Evolutionary conservation across 2,888 invertebrate genomes (phyloP).

Genomic region (Tipula helvola): DNA sequence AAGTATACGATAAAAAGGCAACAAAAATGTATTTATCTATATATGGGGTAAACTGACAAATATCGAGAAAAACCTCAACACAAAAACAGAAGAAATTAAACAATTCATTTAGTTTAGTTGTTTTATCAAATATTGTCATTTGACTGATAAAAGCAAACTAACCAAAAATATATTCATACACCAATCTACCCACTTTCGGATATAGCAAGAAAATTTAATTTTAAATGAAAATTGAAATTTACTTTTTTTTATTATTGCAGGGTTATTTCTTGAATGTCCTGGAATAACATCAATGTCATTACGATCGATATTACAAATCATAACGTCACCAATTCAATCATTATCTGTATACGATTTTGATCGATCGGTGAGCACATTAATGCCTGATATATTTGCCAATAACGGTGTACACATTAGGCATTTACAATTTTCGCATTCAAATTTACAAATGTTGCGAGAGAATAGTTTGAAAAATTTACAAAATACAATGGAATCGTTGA

Average conservation of each 20-base stretch:
- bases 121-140: neutral
- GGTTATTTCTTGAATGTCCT: constrained; percentile 79
- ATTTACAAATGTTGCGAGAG: constrained; percentile 58
- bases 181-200: neutral
- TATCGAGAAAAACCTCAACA: neutral
- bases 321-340: constrained; percentile 62
- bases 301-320: constrained; percentile 56
- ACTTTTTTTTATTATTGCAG: constrained; percentile 30
- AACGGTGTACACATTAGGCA: constrained; percentile 51
- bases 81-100: neutral
- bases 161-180: neutral
- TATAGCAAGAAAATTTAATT: neutral
- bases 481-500: constrained; percentile 64
- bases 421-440: constrained; percentile 67
- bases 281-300: constrained; percentile 65
- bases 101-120: neutral
- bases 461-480: constrained; percentile 57
- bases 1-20: neutral
- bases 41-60: neutral
- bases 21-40: neutral
- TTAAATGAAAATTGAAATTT: neutral
- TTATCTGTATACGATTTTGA: constrained; percentile 82
- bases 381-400: constrained; percentile 58
- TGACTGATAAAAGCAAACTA: neutral
- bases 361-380: constrained; percentile 61